Evolutionary conservation across 2,113 vertebrate genomes (phyloP), one percentile per base, ranked within the genome.

Genomic region (Epinephelus moara): DNA sequence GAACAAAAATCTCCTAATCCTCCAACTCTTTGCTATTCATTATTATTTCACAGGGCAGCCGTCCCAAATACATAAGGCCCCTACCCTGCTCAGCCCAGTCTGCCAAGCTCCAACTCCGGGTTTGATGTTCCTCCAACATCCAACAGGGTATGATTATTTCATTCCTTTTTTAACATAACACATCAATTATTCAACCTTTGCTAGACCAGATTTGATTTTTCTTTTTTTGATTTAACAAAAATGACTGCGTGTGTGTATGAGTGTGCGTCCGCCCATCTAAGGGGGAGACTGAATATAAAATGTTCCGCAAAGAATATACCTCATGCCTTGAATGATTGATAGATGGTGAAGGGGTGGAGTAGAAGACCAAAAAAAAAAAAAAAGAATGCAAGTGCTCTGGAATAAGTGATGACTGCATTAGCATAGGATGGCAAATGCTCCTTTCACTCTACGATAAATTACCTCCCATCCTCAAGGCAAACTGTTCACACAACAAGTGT

Each of bases 121-220:
- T 94, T 94, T 92, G 90, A 93, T 93, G 91, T 93, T 92, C 80
- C 89, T 92, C 88, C 91, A 90, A 89, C 90, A 91, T 91, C 82
- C 88, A 88, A 87, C 85, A 90, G 85, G 73, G 84, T 93, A 91
- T 93, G 81, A 93, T 94, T 94, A 93, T 93, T 93, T 93, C 80
- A 93, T 94, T 92, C 85, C 81, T 87, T 86, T 91, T 94, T 92
- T 91, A 92, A 91, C 89, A 92, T 90, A 92, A 91, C 60, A 25
- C 86, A 94, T 94, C 64, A 92, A 92, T 94, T 92, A 92, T 92
- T 94, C 85, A 94, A 86, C 88, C 84, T 90, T 88, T 86, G 86
- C 84, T 70, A 73, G 81, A 84, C 75, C 84, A 90, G 84, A 90
- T 92, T 85, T 70, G 81, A 93, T 88, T 89, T 45, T 37, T 37